Evolutionary conservation across 92 coral and sea anemone species (phyloP), one percentile per base, ranked within the genome.

Genomic region (Blastomussa wellsi): DNA sequence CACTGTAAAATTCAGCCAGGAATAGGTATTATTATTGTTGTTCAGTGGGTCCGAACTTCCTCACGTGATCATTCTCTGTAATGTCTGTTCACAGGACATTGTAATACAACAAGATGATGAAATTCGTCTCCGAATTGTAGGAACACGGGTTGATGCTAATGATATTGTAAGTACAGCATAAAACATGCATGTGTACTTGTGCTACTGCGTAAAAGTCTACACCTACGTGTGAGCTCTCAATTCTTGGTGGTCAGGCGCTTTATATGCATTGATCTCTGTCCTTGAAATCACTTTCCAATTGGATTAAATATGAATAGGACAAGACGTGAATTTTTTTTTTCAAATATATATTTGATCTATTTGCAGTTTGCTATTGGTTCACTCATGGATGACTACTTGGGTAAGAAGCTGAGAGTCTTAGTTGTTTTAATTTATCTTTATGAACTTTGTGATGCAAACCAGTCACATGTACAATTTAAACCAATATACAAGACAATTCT

Each of bases 61-160:
- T 65, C 53, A 37, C 36, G 7, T 36, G 9, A 7, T 12, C 14
- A 36, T 24, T 57, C 8, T 26, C 12, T 22, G 1, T 33, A 5
- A 36, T 65, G 32, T 81, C 32, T 35, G 35, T 74, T 47, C 69
- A 24, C 59, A 96, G 98, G 98, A 96, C 81, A 95, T 90, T 70
- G 98, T 96, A 33, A 95, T 95, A 49, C 98, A 96, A 79, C 95
- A 96, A 82, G 93, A 90, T 88, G 98, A 96, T 88, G 98, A 96
- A 82, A 96, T 96, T 79, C 86, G 98, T 37, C 90, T 96, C 42
- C 81, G 98, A 51, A 91, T 96, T 64, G 98, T 96, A 41, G 98
- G 98, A n/a, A 96, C 98, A 19, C 89, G 98, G 84, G 98, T 96
- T 19, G 98, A 96, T 89, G 98, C 98, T 68, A 96, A 94, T 89